Evolutionary conservation across 2,113 vertebrate genomes (phyloP).

Genomic region (Macquaria australasica): DNA sequence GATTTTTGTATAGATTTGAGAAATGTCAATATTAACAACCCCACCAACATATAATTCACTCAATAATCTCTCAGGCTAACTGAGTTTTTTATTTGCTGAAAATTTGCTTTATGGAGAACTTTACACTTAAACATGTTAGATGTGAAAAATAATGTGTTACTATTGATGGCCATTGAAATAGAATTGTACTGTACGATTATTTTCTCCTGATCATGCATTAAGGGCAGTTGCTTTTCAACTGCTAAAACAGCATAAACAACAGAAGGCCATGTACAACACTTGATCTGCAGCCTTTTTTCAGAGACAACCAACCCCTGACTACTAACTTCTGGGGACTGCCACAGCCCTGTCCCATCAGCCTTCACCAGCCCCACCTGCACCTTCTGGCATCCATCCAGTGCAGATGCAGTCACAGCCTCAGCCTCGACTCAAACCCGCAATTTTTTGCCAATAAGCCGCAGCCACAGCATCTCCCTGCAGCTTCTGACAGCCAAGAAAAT

Average conservation of each 20-base stretch:
- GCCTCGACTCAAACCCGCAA: background rate
- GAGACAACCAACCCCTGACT: background rate
- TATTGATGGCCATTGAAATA: no score
- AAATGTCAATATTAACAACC: no score
- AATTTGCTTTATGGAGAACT: no score
- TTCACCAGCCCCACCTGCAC: background rate
- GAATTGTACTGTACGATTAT: background rate
- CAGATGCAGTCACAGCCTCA: background rate
- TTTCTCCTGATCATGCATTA: background rate
- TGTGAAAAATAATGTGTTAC: no score
- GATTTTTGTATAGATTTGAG: no score
- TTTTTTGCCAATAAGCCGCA: background rate
- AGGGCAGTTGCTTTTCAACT: background rate
- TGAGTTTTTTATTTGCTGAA: no score
- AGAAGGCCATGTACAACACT: background rate
- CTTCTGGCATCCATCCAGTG: background rate
- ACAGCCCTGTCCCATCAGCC: background rate
- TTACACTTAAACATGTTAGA: no score
- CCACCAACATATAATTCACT: background rate
- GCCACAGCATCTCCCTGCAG: background rate
- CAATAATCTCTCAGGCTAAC: background rate
- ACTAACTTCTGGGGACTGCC: background rate
- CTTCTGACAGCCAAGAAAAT: background rate
- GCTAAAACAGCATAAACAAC: background rate
- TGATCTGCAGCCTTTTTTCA: background rate